Evolutionary conservation across 92 coral and sea anemone species (phyloP), one percentile per base, ranked within the genome.

Genomic region (Epizoanthus illoricatus): DNA sequence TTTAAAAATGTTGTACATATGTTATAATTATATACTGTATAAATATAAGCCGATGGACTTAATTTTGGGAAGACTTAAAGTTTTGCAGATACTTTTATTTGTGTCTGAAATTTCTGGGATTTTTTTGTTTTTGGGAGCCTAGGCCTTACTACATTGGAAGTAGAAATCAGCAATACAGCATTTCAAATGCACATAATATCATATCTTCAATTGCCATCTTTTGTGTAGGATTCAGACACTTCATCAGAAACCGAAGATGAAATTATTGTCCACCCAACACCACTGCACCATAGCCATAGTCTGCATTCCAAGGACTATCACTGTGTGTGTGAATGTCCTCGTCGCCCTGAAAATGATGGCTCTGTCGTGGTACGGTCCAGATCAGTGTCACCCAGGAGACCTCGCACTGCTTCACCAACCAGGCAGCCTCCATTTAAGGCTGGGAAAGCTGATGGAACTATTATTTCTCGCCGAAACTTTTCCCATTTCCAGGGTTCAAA

Each of bases 251-350:
- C 95, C 12, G 99, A 94, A 55, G 98, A 94, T 64, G 99, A 97
- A 69, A 87, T 92, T 20, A 87, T 90, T 18, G 75, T 91, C 17
- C 91, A 80, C 59, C 95, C 91, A 16, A 57, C 71, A n/a, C 88
- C 88, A 33, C 24, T 80, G 21, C 89, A 87, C 81, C 89, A 78
- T 47, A 85, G 70, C 69, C 92, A 87, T 23, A 83, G 85, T 16
- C 85, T 71, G 5, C 64, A 74, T 65, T 71, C 87, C 0, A 85
- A 73, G 55, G 94, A 93, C 57, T 69, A 64, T 74, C 99, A 97
- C 87, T 97, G 99, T 65, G 89, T 97, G 17, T 97, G 99, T 69
- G 99, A 97, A 70, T 97, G 99, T 58, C 99, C 99, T 20, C 86
- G 98, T 41, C 90, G 99, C 18, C 99, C 99, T 47, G 99, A 97